A percentile compares a stretch with the other conserved stretches of the same genome.
These are phyloP conservation scores for Leptinotarsa texana DNA, from an alignment of 1,140 invertebrate species.

Conservation along the genomic window DNA sequence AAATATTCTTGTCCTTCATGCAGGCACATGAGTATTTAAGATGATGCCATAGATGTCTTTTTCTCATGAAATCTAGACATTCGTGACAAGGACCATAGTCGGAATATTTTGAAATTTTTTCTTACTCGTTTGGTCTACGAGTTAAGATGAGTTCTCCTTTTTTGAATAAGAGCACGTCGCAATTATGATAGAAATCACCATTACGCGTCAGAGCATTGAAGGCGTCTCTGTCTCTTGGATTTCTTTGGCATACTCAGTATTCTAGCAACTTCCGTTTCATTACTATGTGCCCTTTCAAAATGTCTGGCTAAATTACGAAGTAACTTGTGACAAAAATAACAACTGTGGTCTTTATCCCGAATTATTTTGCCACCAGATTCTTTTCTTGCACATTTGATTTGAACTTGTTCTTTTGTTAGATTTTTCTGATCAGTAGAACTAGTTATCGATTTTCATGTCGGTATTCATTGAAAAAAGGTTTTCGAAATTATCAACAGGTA, in stretches of 20 bases:
- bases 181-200: conserved; percentile 29
- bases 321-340: conserved; percentile 30
- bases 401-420: conserved; percentile 6
- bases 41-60: conserved; percentile 20
- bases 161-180: conserved; percentile 23
- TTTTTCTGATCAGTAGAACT: conserved; percentile 12
- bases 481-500: conserved; percentile 8
- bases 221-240: conserved; percentile 19
- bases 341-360: conserved; percentile 15
- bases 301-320: conserved; percentile 16
- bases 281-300: conserved; percentile 18
- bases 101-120: conserved; percentile 21
- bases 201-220: conserved; percentile 12
- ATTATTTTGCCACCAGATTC: conserved; percentile 21
- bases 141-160: conserved; percentile 17
- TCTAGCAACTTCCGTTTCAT: conserved; percentile 26
- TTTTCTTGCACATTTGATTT: conserved; percentile 25
- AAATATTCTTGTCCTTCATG: not conserved
- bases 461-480: conserved; percentile 13
- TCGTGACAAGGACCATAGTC: conserved; percentile 28
- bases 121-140: conserved; percentile 6
- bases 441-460: conserved; percentile 1
- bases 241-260: conserved; percentile 17
- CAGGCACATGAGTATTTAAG: conserved; percentile 18
- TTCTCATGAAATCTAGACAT: conserved; percentile 15